A percentile compares a stretch with the other conserved stretches of the same genome.
Conservation (phyloP, 1,140 invertebrate species). For the Drosophila nikananu region DNA sequence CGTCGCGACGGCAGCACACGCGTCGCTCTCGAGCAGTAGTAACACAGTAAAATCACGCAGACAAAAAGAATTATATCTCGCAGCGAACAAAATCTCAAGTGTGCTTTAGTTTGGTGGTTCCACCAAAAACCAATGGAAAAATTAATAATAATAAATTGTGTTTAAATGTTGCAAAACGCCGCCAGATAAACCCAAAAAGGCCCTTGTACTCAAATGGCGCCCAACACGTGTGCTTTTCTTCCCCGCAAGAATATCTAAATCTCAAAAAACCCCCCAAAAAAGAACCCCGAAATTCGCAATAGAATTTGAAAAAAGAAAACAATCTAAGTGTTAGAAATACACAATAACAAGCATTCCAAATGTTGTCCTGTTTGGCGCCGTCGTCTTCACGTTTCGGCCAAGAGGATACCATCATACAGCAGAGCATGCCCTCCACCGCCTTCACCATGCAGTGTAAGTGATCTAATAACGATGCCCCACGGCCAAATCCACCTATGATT, state of each 20-base stretch:
- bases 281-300: slow-evolving; percentile 21
- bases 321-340: slow-evolving; percentile 31
- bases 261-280: neutral
- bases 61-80: slow-evolving; percentile 38
- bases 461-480: neutral
- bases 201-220: slow-evolving; percentile 18
- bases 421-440: slow-evolving; percentile 85
- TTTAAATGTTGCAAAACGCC: slow-evolving; percentile 8
- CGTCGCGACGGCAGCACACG: slow-evolving; percentile 85
- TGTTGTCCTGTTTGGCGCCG: slow-evolving; percentile 85
- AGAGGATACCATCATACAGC: slow-evolving; percentile 85
- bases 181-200: slow-evolving; percentile 4
- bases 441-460: slow-evolving; percentile 85
- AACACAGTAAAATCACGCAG: slow-evolving; percentile 63
- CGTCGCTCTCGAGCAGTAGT: slow-evolving; percentile 74
- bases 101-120: neutral
- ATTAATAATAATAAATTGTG: slow-evolving; percentile 11
- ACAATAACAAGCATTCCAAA: slow-evolving; percentile 81
- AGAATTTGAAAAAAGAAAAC: slow-evolving; percentile 14
- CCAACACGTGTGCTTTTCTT: slow-evolving; percentile 8
- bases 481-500: slow-evolving; percentile 13
- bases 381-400: slow-evolving; percentile 85
- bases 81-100: slow-evolving; percentile 23
- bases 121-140: neutral
- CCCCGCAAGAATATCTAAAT: slow-evolving; percentile 1